phyloP scores from a whole-genome alignment of 2,888 invertebrate species.

The Megastigmus dorsalis region DNA sequence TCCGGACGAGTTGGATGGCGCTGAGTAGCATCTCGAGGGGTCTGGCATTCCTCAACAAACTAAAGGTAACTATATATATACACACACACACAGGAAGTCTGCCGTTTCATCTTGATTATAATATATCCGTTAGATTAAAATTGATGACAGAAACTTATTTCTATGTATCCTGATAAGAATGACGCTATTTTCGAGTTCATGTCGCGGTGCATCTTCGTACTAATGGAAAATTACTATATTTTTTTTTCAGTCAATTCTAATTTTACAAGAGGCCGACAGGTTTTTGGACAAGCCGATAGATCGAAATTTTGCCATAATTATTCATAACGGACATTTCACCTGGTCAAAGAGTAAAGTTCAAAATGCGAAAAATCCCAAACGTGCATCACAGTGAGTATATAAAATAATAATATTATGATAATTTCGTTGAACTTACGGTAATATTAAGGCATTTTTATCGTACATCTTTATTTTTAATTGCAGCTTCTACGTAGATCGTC shows the following conservation, averaged over 20 bases:
- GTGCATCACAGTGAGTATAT: slow-evolving; percentile 49
- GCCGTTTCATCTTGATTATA: not conserved
- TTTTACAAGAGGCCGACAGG: slow-evolving; percentile 74
- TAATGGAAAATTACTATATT: not conserved
- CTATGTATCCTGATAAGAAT: no score
- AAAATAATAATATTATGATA: not conserved
- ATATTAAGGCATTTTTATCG: not conserved
- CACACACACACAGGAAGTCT: not conserved
- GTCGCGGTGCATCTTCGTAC: no score
- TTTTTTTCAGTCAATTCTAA: slow-evolving; percentile 67
- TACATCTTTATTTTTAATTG: not conserved
- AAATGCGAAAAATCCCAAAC: slow-evolving; percentile 44
- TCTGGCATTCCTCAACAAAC: slow-evolving; percentile 63
- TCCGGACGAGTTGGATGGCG: slow-evolving; percentile 62
- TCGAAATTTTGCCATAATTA: slow-evolving; percentile 73
- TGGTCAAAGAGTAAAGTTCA: slow-evolving; percentile 65
- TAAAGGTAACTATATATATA: slow-evolving; percentile 62
- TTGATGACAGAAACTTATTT: not conserved
- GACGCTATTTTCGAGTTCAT: no score
- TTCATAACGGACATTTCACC: slow-evolving; percentile 75
- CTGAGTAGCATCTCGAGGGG: slow-evolving; percentile 64
- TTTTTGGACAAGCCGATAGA: slow-evolving; percentile 73
- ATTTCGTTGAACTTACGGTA: not conserved
- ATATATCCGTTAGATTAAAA: not conserved
- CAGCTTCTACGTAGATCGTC: slow-evolving; percentile 58